phyloP scores from a whole-genome alignment of 2,888 invertebrate species.

The Cremastinae sp. region DNA sequence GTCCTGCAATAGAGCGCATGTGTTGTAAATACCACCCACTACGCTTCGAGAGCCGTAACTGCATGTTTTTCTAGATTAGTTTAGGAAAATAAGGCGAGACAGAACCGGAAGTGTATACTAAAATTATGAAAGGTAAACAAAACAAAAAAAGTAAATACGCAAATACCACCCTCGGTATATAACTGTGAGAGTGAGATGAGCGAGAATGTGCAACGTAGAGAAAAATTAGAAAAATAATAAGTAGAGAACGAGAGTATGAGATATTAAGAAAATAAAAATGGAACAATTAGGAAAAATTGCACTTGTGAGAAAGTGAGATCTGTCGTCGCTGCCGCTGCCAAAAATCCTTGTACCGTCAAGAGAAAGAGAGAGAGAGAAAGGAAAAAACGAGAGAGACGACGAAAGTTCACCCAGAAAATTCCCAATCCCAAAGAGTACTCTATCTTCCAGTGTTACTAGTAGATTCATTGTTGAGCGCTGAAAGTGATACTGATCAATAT shows the following conservation, averaged over 20 bases:
- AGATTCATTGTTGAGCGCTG: constrained; percentile 79
- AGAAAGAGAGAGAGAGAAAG: not conserved
- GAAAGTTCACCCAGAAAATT: constrained; percentile 1
- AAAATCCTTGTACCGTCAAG: not conserved
- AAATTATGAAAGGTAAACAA: constrained; percentile 1
- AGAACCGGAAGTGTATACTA: constrained; percentile 12
- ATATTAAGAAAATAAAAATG: constrained; percentile 25
- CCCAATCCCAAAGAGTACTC: constrained; percentile 65
- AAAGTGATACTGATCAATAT: constrained; percentile 80
- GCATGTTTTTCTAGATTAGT: constrained; percentile 72
- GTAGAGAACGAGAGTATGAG: constrained; percentile 52
- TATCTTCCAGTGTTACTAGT: constrained; percentile 80
- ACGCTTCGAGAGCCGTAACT: constrained; percentile 74
- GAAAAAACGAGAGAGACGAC: not conserved
- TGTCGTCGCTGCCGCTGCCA: constrained; percentile 64
- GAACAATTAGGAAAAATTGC: constrained; percentile 34
- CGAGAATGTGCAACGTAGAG: constrained; percentile 56
- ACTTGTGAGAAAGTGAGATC: constrained; percentile 62
- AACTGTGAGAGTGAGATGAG: constrained; percentile 62
- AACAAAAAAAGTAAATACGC: constrained; percentile 67
- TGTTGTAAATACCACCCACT: constrained; percentile 76
- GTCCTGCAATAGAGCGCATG: constrained; percentile 68
- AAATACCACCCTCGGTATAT: constrained; percentile 66
- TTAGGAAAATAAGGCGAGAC: constrained; percentile 62
- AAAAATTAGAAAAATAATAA: constrained; percentile 49